Percentiles rank a stretch among this genome's conserved stretches.
These are phyloP conservation scores for Piscicola geometra DNA, from an alignment of 2,888 invertebrate genomes.

Conservation along the genomic window DNA sequence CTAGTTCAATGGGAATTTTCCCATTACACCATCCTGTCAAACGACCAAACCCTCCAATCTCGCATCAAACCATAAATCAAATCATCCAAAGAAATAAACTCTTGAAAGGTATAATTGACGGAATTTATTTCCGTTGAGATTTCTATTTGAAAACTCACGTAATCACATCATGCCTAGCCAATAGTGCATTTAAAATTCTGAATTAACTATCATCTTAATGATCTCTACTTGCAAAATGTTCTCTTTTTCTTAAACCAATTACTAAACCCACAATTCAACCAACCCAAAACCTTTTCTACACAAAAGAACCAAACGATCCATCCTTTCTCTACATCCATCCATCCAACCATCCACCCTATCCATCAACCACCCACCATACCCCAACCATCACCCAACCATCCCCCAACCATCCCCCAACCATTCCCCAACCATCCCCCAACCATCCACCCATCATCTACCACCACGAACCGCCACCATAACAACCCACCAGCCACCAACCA, in stretches of 20 bases:
- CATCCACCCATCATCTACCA: not conserved
- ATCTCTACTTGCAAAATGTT: not conserved
- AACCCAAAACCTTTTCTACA: no score
- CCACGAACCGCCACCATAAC: slow-evolving; percentile 6
- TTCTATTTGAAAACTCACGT: no score
- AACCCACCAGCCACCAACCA: not conserved
- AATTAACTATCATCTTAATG: not conserved
- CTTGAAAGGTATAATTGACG: no score
- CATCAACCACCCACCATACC: not conserved
- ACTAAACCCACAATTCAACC: not conserved
- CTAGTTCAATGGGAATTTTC: no score
- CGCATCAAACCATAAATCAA: no score
- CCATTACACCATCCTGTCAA: no score
- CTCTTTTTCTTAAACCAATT: not conserved
- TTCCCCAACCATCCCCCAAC: not conserved
- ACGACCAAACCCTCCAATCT: no score
- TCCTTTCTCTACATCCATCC: not conserved
- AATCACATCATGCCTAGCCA: no score
- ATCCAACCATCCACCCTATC: slow-evolving; percentile 5
- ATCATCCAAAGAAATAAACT: no score
- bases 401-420: slow-evolving; percentile 1
- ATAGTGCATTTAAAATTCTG: no score
- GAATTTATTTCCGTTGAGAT: no score
- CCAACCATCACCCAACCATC: slow-evolving; percentile 17
- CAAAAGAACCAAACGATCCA: not conserved